Conservation (phyloP, 1,140 invertebrate species). For the Drosophila mauritiana region DNA sequence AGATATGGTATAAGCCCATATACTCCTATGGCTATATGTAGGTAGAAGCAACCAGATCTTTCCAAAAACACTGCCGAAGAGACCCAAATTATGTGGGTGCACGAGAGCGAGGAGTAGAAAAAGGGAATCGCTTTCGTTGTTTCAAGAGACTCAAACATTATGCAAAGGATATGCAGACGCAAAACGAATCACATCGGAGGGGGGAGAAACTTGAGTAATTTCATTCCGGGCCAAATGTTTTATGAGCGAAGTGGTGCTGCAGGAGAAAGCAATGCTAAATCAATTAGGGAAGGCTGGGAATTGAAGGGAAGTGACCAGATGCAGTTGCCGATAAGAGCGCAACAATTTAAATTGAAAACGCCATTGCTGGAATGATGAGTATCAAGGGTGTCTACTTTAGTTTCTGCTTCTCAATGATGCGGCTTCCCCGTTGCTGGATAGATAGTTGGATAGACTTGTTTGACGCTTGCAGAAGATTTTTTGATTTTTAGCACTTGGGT, state of each 20-base stretch:
- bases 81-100: constrained; percentile 50
- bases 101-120: not conserved
- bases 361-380: constrained; percentile 25
- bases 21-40: no score
- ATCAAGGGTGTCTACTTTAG: no score
- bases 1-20: no score
- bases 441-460: no score
- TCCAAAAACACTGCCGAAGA: not conserved
- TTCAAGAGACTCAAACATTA: constrained; percentile 39
- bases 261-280: constrained; percentile 28
- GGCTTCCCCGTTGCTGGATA: no score
- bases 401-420: not conserved
- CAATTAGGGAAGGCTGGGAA: constrained; percentile 49
- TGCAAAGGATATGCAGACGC: constrained; percentile 17
- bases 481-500: no score
- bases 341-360: constrained; percentile 59
- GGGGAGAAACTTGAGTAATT: constrained; percentile 50
- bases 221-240: constrained; percentile 54
- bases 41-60: no score
- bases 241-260: constrained; percentile 64
- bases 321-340: constrained; percentile 34
- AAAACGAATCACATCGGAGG: constrained; percentile 3
- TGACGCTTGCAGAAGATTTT: no score
- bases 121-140: not conserved
- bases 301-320: not conserved